These are phyloP conservation scores for Athalia circularis DNA, from an alignment of 2,888 invertebrate genomes.

Conservation along the genomic window DNA sequence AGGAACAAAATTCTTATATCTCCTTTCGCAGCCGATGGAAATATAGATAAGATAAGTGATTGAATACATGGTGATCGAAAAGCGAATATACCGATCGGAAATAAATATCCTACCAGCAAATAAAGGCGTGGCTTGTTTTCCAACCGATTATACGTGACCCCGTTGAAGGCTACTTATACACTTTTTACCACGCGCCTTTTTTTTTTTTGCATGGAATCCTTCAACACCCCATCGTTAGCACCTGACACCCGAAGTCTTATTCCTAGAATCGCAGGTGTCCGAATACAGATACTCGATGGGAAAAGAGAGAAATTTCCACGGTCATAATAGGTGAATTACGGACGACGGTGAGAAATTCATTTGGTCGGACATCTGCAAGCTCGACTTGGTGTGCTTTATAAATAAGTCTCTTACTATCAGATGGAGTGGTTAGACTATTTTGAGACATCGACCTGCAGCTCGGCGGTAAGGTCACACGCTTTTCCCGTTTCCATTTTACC, in stretches of 20 bases:
- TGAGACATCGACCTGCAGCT: conserved; percentile 69
- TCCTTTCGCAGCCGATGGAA: no score
- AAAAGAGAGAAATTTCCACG: background rate
- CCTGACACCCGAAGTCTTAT: no score
- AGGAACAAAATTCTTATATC: no score
- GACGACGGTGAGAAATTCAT: background rate
- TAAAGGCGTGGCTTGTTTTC: conserved; percentile 29
- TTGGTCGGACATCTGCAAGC: background rate
- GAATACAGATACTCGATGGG: no score
- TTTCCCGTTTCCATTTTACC: background rate
- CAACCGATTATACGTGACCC: conserved; percentile 25
- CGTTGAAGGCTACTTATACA: conserved; percentile 16
- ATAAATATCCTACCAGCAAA: background rate
- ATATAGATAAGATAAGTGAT: no score
- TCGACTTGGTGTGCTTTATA: conserved; percentile 16
- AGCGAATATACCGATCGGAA: background rate
- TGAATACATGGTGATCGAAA: background rate
- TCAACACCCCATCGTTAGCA: background rate
- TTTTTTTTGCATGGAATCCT: background rate
- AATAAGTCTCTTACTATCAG: conserved; percentile 55
- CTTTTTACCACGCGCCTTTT: background rate
- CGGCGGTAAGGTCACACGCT: conserved; percentile 69
- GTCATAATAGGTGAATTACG: background rate
- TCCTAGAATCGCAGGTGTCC: no score
- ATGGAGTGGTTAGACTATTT: conserved; percentile 66